A percentile compares a stretch with the other conserved stretches of the same genome.
Evolutionary conservation across 2,888 invertebrate genomes (phyloP).

Genomic region (Tiphia femorata): DNA sequence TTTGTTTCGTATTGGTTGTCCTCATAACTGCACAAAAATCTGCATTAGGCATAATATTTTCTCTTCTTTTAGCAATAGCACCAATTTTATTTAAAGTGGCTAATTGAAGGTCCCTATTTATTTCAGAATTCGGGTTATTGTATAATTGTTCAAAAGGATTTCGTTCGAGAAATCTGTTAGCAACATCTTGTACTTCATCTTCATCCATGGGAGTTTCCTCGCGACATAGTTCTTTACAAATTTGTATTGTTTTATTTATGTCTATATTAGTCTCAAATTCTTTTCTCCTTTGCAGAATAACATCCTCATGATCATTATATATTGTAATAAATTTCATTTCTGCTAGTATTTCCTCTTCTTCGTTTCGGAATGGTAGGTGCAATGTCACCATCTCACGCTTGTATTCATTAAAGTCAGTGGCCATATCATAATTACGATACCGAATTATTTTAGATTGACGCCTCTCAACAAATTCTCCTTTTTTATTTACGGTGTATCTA

Average conservation of each 20-base stretch:
- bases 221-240: no score
- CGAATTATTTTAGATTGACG: background rate
- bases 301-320: background rate
- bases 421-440: background rate
- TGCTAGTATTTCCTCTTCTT: background rate
- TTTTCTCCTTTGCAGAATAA: background rate
- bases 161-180: no score
- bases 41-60: background rate
- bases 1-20: background rate
- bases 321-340: background rate
- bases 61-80: background rate
- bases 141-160: no score
- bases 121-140: no score
- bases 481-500: background rate
- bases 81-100: no score
- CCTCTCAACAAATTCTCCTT: background rate
- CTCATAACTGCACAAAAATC: background rate
- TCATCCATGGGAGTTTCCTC: background rate
- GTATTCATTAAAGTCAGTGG: background rate
- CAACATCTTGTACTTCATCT: no score
- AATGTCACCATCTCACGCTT: background rate
- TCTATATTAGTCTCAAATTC: background rate
- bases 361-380: background rate
- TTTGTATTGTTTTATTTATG: background rate
- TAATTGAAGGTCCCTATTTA: no score